Evolutionary conservation across 2,797 vertebrate species (phyloP), one percentile per base, ranked within the genome.

Genomic region (Limosa lapponica): DNA sequence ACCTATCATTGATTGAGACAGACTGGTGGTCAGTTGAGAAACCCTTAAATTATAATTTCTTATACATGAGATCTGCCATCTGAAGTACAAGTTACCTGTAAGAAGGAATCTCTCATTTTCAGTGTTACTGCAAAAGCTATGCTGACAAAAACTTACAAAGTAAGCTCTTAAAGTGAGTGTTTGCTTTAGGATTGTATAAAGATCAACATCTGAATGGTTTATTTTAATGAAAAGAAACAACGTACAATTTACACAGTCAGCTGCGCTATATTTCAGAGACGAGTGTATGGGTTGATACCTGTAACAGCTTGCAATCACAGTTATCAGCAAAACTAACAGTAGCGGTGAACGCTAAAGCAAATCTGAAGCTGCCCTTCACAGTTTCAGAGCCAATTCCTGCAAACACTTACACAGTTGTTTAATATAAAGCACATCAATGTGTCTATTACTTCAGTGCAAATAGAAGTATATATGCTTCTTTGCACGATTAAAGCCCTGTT

Each of bases 231-330:
- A 80, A 70, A 74, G 41, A 75, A 94, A 49, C 8, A 65, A n/a
- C 0, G 0, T 32, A 49, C 16, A 54, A 17, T 32, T 74, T 46
- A 51, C 49, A 22, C 13, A 65, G 18, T 37, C 23, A 58, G 30
- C 34, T 39, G 24, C 41, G 54, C 24, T 39, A 1, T 65, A 74
- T 79, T 70, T 37, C 46, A 54, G 66, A 59, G n/a, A 64, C 44
- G 32, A 37, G 16, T 59, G 64, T 27, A 12, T 23, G 51, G 24
- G 8, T n/a, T 70, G 57, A 34, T 74, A 8, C 11, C 24, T 64
- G 2, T 37, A 82, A 48, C 30, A 77, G 30, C 10, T 39, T 41
- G 64, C 25, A 57, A 44, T 25, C 72, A 28, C 18, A 75, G 41
- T 18, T 46, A 36, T 20, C 36, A 52, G 37, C 18, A 37, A 57